Percentiles rank a stretch among this genome's conserved stretches.
Evolutionary conservation across 2,888 invertebrate genomes (phyloP).

Genomic region (Nymphalis polychloros): DNA sequence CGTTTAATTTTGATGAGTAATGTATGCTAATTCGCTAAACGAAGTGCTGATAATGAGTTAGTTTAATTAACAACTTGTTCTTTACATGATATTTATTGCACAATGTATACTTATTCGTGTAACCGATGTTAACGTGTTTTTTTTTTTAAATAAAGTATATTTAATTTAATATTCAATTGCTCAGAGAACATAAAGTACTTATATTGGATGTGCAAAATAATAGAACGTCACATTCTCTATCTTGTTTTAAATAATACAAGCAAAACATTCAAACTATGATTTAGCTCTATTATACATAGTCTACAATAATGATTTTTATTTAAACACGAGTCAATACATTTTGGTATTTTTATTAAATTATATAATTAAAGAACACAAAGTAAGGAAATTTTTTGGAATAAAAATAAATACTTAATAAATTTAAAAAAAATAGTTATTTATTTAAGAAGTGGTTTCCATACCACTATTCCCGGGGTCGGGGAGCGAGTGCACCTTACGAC

Average conservation of each 20-base stretch:
- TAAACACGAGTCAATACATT: no score
- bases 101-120: neutral
- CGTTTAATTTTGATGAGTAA: constrained; percentile 15
- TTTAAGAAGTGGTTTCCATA: constrained; percentile 46
- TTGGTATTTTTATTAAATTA: no score
- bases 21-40: constrained; percentile 19
- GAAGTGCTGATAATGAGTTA: constrained; percentile 20
- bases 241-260: no score
- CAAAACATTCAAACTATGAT: no score
- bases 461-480: constrained; percentile 34
- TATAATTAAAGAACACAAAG: neutral
- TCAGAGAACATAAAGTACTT: no score
- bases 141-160: neutral
- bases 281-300: no score
- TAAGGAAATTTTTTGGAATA: neutral
- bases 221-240: no score
- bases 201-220: no score
- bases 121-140: neutral
- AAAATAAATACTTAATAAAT: neutral
- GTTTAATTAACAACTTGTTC: constrained; percentile 18
- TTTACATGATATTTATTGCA: constrained; percentile 19
- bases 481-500: constrained; percentile 61
- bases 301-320: no score
- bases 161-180: no score
- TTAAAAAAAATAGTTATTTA: neutral